Base-by-base conservation (phyloP, 2,888 invertebrate species). In the Nomada fucata region DNA sequence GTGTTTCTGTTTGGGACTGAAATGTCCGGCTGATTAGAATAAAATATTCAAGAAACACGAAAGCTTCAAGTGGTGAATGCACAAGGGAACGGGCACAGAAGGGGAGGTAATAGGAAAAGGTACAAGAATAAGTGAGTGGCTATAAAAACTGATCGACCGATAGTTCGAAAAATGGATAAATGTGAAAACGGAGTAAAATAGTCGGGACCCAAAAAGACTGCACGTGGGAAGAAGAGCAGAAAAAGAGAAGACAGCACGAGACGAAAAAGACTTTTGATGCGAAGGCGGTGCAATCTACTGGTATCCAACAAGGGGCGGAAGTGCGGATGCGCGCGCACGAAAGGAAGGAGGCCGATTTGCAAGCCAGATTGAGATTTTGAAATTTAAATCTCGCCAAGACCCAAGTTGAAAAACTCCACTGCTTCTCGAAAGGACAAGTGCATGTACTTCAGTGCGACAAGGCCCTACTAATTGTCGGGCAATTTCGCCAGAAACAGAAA, bases 301-400 rank as follows among this genome's bases (percentile, higher is more conserved):
- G 87, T 88, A 87, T 89, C 90, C 86, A 88, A 79, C 86, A 82
- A 79, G 79, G 86, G 87, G 70, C 85, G 88, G 85, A 89, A 85
- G 86, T 80, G 85, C 73, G 84, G 84, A 76, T 72, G 83, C 78
- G 84, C 84, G 89, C 83, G 77, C 86, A 86, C 82, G 64, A 81
- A 64, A 69, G 83, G 88, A 83, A 82, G 89, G 85, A 86, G 90
- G 86, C 86, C 90, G 94, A 94, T 94, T 94, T 94, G 94, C 94
- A 94, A 94, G 91, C 94, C 94, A 94, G 94, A 94, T 94, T 94
- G 93, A 92, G 94, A 94, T 94, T 94, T 94, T 94, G 94, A 94
- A 94, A 94, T 94, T 94, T 94, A 94, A 94, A 94, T 94, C 94
- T 93, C 88, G 88, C 89, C 88, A 91, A 82, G 92, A 92, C 91